These are phyloP conservation scores for Malurus melanocephalus DNA, from an alignment of 2,113 vertebrate genomes.

Conservation along the genomic window DNA sequence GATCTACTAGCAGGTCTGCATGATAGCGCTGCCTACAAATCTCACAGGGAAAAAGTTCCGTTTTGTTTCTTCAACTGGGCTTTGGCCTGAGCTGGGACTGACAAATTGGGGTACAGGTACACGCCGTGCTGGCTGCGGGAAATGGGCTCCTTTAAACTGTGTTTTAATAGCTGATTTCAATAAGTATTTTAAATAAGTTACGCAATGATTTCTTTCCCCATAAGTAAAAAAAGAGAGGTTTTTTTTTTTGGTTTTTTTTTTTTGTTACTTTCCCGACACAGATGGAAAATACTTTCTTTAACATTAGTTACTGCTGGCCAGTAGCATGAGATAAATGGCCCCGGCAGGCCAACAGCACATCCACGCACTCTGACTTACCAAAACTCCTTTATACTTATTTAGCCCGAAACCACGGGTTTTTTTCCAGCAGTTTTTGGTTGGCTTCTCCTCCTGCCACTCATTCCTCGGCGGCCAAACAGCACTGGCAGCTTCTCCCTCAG, in stretches of 20 bases:
- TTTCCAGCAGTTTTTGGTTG: accelerated
- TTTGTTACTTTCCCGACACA: neutral
- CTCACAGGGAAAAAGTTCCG: neutral
- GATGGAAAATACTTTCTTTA: neutral
- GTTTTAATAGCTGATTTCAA: neutral
- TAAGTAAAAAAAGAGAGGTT: neutral
- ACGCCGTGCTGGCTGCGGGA: neutral
- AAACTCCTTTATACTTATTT: neutral
- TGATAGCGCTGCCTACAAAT: neutral
- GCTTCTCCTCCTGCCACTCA: accelerated
- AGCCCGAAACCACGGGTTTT: accelerated
- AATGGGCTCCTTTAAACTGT: neutral
- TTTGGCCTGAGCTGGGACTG: accelerated
- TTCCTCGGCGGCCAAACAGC: accelerated
- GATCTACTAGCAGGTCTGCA: neutral
- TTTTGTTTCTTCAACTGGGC: neutral
- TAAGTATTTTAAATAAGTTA: neutral
- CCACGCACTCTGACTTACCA: neutral
- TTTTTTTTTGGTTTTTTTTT: neutral
- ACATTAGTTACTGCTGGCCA: neutral
- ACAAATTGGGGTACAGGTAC: accelerated
- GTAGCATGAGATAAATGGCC: neutral
- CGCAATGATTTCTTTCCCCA: neutral
- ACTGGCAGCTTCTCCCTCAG: accelerated
- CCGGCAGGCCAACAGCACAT: neutral